A percentile compares a stretch with the other conserved stretches of the same genome.
Conservation (phyloP, 2,797 vertebrate species). For the Sciurus carolinensis region DNA sequence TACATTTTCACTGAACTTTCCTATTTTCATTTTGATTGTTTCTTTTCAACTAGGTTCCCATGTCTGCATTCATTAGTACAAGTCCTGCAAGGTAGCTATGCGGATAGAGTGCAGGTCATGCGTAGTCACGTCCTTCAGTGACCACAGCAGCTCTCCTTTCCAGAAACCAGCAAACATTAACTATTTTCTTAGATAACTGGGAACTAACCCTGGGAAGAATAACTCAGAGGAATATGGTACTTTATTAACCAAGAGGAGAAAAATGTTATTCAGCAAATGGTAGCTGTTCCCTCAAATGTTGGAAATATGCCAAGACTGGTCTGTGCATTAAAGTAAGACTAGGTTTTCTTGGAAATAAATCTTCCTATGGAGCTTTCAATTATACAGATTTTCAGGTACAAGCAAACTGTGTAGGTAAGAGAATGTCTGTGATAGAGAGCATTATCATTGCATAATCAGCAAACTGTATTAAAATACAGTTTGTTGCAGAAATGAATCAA, state of each 20-base stretch:
- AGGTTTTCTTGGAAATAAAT: not conserved
- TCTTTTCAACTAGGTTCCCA: not conserved
- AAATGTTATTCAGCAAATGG: not conserved
- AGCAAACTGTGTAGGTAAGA: not conserved
- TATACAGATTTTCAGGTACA: not conserved
- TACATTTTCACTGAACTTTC: not conserved
- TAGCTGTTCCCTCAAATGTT: rapidly evolving
- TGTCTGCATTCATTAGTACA: not conserved
- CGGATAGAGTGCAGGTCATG: not conserved
- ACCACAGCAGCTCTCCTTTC: not conserved
- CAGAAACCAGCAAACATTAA: not conserved
- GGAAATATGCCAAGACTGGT: not conserved
- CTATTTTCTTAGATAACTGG: not conserved
- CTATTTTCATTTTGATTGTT: not conserved
- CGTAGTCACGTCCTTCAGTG: not conserved
- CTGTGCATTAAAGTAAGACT: not conserved
- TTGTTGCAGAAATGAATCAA: not conserved
- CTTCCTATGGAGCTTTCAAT: not conserved
- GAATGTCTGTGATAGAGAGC: not conserved
- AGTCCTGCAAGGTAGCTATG: no score
- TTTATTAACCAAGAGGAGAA: not conserved
- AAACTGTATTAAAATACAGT: not conserved
- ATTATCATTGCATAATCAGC: not conserved
- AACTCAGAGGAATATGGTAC: not conserved
- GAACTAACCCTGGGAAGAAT: not conserved